These are phyloP conservation scores for Drosophila watanabei DNA, from an alignment of 1,140 invertebrate genomes.

Conservation along the genomic window DNA sequence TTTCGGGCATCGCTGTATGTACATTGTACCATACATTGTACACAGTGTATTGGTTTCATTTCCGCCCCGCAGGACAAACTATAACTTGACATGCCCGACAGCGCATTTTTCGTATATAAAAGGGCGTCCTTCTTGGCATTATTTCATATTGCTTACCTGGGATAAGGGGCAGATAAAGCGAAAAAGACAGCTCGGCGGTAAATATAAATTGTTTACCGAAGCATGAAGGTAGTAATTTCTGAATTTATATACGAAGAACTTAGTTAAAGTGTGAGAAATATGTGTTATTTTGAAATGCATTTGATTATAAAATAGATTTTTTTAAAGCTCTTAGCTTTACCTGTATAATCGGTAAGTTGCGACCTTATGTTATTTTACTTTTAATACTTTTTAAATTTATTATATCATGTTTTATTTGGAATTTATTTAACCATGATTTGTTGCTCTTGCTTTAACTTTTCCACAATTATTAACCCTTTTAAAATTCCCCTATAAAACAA, in stretches of 20 bases:
- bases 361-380: neutral
- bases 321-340: neutral
- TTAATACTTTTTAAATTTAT: neutral
- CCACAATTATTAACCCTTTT: neutral
- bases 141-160: constrained; percentile 16
- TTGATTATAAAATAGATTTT: neutral
- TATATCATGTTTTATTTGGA: neutral
- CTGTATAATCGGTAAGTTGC: neutral
- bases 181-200: constrained; percentile 9
- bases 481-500: neutral
- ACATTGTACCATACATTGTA: constrained; percentile 3
- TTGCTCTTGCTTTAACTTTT: neutral
- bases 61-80: constrained; percentile 49
- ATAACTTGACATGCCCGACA: constrained; percentile 45
- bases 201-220: constrained; percentile 31
- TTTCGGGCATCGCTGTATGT: constrained; percentile 1
- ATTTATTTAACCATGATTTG: neutral
- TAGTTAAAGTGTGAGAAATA: neutral
- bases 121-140: constrained; percentile 25
- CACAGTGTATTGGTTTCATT: constrained; percentile 43
- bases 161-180: constrained; percentile 8
- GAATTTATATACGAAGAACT: constrained; percentile 7
- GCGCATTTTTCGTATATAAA: constrained; percentile 28
- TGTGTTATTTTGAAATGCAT: neutral
- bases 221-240: constrained; percentile 15